Conservation (phyloP, 92 coral and sea anemone species). For the Anthopleura xanthogrammica region DNA sequence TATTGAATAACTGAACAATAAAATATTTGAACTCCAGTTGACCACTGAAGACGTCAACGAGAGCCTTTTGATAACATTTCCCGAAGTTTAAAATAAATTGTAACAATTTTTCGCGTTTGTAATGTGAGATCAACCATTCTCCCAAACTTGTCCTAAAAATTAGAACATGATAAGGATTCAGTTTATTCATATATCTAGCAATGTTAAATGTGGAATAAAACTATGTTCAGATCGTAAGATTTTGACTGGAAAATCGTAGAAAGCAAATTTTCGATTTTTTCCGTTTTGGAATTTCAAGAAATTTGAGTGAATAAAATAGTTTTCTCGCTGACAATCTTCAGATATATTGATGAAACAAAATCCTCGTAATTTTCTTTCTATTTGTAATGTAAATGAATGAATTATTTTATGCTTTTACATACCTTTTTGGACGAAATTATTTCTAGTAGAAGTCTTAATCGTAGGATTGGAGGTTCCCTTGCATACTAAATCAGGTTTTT, state of each 20-base stretch:
- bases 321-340: neutral
- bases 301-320: neutral
- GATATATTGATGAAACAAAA: neutral
- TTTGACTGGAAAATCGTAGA: neutral
- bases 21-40: too few species aligned
- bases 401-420: constrained; percentile 10
- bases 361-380: neutral
- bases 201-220: neutral
- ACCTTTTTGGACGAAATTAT: constrained; percentile 50
- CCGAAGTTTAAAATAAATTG: too few species aligned
- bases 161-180: neutral
- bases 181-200: neutral
- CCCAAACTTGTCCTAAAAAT: neutral
- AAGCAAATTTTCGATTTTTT: neutral
- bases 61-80: too few species aligned
- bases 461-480: constrained; percentile 17
- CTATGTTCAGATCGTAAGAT: neutral
- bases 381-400: neutral
- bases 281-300: neutral
- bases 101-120: neutral
- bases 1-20: too few species aligned
- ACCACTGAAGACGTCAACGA: too few species aligned
- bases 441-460: constrained; percentile 22
- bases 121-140: neutral
- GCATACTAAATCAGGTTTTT: constrained; percentile 42